Conservation (phyloP, 2,888 invertebrate genomes). For the Pardosa pseudoannulata region DNA sequence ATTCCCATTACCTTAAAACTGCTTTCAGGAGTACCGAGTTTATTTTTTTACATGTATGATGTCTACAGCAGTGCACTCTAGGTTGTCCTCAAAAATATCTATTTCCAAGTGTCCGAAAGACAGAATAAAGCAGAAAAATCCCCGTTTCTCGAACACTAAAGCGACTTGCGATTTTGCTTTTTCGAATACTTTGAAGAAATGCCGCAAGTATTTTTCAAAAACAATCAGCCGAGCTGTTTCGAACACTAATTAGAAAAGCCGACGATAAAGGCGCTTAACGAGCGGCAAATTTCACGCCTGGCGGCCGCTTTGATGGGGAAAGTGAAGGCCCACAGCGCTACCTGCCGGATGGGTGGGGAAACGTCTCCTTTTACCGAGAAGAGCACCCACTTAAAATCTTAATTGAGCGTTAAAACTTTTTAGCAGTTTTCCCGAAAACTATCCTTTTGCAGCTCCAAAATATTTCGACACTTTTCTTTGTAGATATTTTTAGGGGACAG, state of each 20-base stretch:
- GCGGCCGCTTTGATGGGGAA: neutral
- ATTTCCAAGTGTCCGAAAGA: no score
- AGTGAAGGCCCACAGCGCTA: neutral
- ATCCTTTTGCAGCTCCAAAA: neutral
- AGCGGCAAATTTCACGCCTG: neutral
- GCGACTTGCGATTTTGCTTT: no score
- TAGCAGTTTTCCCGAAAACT: neutral
- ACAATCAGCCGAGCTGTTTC: neutral
- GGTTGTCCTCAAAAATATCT: no score
- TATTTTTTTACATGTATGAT: no score
- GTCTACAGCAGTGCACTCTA: no score
- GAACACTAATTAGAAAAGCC: neutral
- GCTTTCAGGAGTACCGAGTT: no score
- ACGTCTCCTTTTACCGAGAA: neutral
- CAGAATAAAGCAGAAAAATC: no score
- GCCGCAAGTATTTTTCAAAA: no score
- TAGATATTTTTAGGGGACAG: no score
- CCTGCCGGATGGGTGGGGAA: neutral
- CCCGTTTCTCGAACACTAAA: no score
- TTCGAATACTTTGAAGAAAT: no score
- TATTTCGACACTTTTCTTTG: neutral
- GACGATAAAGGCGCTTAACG: slow-evolving; percentile 12
- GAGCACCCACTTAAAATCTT: neutral
- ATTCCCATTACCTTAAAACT: no score
- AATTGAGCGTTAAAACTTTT: neutral